Percentiles rank a stretch among this genome's conserved stretches.
These are phyloP conservation scores for Pelobates fuscus DNA, from an alignment of 2,113 vertebrate species.

Conservation along the genomic window DNA sequence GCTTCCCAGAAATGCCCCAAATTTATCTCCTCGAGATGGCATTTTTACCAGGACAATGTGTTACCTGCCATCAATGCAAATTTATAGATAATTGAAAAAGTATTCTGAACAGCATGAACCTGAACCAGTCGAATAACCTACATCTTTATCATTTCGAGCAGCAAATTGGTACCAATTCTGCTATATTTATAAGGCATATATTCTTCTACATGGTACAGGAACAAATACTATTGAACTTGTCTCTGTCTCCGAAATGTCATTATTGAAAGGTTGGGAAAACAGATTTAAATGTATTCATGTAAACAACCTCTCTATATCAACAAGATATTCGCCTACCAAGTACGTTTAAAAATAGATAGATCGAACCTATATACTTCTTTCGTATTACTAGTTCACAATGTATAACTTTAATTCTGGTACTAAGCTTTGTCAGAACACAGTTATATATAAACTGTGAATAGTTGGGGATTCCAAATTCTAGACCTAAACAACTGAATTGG, in stretches of 20 bases:
- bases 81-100: slow-evolving; percentile 46
- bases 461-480: too few species aligned
- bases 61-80: slow-evolving; percentile 41
- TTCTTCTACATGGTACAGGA: slow-evolving; percentile 15
- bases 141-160: slow-evolving; percentile 16
- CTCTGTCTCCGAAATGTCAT: slow-evolving; percentile 36
- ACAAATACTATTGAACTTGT: slow-evolving; percentile 33
- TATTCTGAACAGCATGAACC: slow-evolving; percentile 32
- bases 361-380: background rate
- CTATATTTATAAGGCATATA: background rate
- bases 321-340: too few species aligned
- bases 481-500: too few species aligned
- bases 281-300: slow-evolving; percentile 9
- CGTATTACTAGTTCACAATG: too few species aligned
- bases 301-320: background rate
- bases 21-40: slow-evolving; percentile 32
- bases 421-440: too few species aligned
- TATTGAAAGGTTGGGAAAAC: slow-evolving; percentile 18
- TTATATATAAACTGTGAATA: too few species aligned
- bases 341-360: background rate
- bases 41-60: slow-evolving; percentile 19
- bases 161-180: slow-evolving; percentile 28
- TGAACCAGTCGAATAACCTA: slow-evolving; percentile 3
- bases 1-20: slow-evolving; percentile 39
- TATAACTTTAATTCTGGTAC: too few species aligned